A percentile compares a stretch with the other conserved stretches of the same genome.
Conservation (phyloP, 1,140 invertebrate genomes). For the Hycleus phaleratus region DNA sequence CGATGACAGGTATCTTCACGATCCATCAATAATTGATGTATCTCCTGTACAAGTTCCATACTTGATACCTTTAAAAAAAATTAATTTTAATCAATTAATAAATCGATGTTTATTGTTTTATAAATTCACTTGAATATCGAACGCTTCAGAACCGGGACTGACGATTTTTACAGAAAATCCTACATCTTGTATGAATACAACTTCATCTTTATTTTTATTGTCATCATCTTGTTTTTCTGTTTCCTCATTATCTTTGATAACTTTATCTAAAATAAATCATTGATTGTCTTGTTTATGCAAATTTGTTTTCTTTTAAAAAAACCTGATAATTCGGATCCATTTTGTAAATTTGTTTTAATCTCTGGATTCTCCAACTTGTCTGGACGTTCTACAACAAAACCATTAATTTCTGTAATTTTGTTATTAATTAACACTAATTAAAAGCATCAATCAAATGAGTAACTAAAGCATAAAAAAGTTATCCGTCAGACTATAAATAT, state of each 20-base stretch:
- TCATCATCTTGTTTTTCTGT: conserved; percentile 51
- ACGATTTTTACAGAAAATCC: conserved; percentile 89
- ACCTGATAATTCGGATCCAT: too few species aligned
- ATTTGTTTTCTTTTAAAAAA: too few species aligned
- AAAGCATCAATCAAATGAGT: too few species aligned
- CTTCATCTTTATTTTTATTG: conserved; percentile 63
- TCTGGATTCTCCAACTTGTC: too few species aligned
- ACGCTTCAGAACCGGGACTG: conserved; percentile 78
- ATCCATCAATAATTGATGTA: conserved; percentile 96
- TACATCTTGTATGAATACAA: conserved; percentile 88
- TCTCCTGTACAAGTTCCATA: conserved; percentile 98
- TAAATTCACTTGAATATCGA: conserved; percentile 71
- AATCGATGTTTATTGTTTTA: conserved; percentile 34
- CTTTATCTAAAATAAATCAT: conserved; percentile 13
- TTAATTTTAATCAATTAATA: neutral
- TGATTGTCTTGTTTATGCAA: too few species aligned
- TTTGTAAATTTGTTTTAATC: too few species aligned
- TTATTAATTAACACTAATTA: too few species aligned
- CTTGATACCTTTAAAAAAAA: conserved; percentile 58
- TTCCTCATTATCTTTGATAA: conserved; percentile 38
- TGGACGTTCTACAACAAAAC: too few species aligned
- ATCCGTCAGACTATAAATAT: too few species aligned
- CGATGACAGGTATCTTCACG: conserved; percentile 95
- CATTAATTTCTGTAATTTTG: too few species aligned
- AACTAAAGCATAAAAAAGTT: too few species aligned